Percentiles rank a stretch among this genome's conserved stretches.
Conservation (phyloP, 2,888 invertebrate genomes). For the Scaptomyza caliginosa region DNA sequence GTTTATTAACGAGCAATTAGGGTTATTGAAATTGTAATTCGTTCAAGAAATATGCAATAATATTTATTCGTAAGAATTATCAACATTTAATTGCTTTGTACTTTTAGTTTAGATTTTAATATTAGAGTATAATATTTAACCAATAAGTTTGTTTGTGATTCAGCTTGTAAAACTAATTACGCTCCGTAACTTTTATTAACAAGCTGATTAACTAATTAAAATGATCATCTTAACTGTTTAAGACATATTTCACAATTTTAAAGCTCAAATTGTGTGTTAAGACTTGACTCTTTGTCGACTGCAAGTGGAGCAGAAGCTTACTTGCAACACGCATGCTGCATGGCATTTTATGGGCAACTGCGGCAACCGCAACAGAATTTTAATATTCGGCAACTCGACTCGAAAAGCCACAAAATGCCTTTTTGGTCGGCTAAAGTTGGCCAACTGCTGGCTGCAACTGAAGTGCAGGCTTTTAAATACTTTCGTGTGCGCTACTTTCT, state of each 20-base stretch:
- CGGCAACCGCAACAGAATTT: constrained; percentile 31
- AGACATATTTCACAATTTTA: not conserved
- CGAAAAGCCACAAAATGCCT: constrained; percentile 52
- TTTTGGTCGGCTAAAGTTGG: constrained; percentile 33
- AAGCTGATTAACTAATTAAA: not conserved
- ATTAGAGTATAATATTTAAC: too few relatives aligned
- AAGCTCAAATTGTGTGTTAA: not conserved
- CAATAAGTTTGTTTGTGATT: too few relatives aligned
- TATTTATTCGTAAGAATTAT: too few relatives aligned
- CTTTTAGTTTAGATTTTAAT: too few relatives aligned
- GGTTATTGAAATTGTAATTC: too few relatives aligned
- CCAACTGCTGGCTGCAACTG: constrained; percentile 30
- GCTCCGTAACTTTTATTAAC: not conserved
- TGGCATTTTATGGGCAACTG: constrained; percentile 15
- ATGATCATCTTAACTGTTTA: not conserved
- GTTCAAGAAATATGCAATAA: too few relatives aligned
- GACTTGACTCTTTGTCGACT: constrained; percentile 1
- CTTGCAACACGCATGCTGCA: constrained; percentile 8
- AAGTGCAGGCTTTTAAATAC: constrained; percentile 52
- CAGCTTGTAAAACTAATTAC: not conserved
- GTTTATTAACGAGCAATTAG: too few relatives aligned
- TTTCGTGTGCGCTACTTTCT: constrained; percentile 26
- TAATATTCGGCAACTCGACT: constrained; percentile 37
- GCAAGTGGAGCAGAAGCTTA: not conserved
- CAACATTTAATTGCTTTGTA: too few relatives aligned